Conservation (phyloP, 2,113 vertebrate species). For the Gasterosteus aculeatus region DNA sequence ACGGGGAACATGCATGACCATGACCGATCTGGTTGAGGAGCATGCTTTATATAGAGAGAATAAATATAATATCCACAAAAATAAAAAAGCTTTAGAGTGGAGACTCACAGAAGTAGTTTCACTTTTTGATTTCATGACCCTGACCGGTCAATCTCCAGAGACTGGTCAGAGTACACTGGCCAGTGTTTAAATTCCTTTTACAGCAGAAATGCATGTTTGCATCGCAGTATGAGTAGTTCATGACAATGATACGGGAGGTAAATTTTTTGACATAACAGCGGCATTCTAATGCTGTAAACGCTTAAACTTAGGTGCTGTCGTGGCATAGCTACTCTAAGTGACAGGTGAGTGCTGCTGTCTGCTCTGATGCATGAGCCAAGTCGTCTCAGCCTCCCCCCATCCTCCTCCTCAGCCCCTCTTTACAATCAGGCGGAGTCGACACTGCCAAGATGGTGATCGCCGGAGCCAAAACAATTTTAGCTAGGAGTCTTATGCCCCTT, state of each 20-base stretch:
- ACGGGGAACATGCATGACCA: neutral
- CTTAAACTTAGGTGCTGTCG: neutral
- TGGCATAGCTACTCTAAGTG: neutral
- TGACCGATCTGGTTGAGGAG: neutral
- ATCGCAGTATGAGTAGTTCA: neutral
- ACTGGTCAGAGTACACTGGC: neutral
- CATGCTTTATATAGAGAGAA: neutral
- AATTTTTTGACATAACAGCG: neutral
- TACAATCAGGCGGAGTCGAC: neutral
- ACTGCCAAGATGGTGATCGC: neutral
- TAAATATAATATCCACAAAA: neutral
- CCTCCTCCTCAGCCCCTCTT: no score
- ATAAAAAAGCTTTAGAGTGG: neutral
- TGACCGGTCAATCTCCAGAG: neutral
- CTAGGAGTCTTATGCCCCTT: neutral
- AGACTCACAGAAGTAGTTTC: neutral
- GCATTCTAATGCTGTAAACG: neutral
- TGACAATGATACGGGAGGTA: neutral
- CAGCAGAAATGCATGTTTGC: neutral
- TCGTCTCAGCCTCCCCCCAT: neutral
- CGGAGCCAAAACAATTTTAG: no score
- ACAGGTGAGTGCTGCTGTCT: no score
- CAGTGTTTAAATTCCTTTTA: neutral
- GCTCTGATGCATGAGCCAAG: neutral
- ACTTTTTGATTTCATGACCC: neutral